Percentiles rank a stretch among this genome's conserved stretches.
Evolutionary conservation across 2,113 vertebrate genomes (phyloP).

Genomic region (Xenotilapia leptura): DNA sequence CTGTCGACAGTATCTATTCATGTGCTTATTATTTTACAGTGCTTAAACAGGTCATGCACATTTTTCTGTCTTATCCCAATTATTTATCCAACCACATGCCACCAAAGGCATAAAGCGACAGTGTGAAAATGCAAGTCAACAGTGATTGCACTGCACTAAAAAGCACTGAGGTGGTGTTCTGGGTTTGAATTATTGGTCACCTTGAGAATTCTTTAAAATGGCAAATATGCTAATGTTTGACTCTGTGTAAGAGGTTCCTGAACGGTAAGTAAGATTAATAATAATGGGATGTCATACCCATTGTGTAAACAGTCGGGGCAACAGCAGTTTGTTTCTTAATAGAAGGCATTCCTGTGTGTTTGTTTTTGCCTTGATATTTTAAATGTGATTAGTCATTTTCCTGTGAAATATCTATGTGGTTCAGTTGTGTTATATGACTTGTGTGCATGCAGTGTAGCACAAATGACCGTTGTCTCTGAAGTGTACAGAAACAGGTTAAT

Average conservation of each 20-base stretch:
- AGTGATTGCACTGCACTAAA: neutral
- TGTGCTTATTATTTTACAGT: neutral
- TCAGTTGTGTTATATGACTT: neutral
- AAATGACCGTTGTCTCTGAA: neutral
- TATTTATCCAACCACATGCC: neutral
- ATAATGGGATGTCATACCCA: neutral
- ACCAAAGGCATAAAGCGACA: neutral
- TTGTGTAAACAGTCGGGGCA: neutral
- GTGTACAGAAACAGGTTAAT: conserved; percentile 22
- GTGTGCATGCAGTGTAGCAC: neutral
- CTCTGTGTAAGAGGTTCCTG: neutral
- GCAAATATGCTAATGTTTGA: neutral
- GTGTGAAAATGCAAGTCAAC: neutral
- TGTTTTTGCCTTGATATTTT: neutral
- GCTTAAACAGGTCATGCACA: neutral
- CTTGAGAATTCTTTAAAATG: neutral
- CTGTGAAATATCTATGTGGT: neutral
- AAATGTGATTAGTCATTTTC: neutral
- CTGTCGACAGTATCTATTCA: neutral
- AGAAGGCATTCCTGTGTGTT: neutral
- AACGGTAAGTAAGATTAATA: neutral
- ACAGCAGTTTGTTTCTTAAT: neutral
- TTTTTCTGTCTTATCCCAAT: neutral
- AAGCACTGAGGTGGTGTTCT: neutral
- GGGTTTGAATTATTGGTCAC: neutral